These are phyloP conservation scores for Tetraodon nigroviridis DNA, from an alignment of 2,113 vertebrate species.

Conservation along the genomic window DNA sequence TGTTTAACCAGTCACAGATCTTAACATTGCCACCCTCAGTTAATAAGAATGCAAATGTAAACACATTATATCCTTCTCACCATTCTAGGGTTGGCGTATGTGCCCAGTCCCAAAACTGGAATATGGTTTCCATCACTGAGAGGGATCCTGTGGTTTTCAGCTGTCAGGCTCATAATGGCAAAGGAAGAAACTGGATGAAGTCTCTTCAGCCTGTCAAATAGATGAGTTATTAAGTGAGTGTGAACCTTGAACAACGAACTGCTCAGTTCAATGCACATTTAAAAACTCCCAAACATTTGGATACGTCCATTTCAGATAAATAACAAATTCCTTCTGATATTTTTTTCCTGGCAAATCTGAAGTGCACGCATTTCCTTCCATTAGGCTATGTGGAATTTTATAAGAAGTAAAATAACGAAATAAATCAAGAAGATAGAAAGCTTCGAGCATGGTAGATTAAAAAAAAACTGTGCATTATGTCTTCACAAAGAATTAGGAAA, in stretches of 20 bases:
- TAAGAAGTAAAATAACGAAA: too few relatives aligned
- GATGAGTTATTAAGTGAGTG: neutral
- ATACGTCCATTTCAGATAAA: too few relatives aligned
- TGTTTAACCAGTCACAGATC: neutral
- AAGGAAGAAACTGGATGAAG: neutral
- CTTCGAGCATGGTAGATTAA: too few relatives aligned
- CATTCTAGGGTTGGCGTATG: conserved; percentile 77
- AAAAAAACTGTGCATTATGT: too few relatives aligned
- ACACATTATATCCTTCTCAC: conserved; percentile 66
- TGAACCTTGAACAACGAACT: conserved; percentile 27
- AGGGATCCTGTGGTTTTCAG: conserved; percentile 73
- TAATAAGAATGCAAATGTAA: neutral
- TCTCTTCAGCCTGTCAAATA: neutral
- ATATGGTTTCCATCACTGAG: conserved; percentile 84
- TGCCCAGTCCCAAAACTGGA: conserved; percentile 86
- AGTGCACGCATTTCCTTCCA: too few relatives aligned
- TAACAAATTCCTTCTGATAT: too few relatives aligned
- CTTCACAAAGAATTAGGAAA: too few relatives aligned
- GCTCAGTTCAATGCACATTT: neutral
- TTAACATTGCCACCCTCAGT: neutral
- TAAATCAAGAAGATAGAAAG: too few relatives aligned
- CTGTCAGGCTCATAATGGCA: conserved; percentile 70
- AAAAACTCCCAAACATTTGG: too few relatives aligned
- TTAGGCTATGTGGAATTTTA: too few relatives aligned
- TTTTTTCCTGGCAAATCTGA: too few relatives aligned